Conservation (phyloP, 2,113 vertebrate genomes). For the Charina bottae region DNA sequence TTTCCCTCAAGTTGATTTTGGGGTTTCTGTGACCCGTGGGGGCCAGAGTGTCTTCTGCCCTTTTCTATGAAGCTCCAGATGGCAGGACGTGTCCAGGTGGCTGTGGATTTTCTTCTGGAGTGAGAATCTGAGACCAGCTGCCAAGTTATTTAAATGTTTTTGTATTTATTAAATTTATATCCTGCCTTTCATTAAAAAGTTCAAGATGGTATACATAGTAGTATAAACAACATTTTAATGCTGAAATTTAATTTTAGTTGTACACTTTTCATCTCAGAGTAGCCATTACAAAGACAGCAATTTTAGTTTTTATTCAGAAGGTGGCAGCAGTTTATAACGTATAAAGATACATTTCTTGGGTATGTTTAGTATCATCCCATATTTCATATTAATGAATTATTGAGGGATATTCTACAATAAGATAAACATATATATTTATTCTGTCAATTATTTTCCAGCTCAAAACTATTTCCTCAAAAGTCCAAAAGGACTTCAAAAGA, state of each 20-base stretch:
- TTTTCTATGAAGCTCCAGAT: background rate
- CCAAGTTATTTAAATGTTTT: background rate
- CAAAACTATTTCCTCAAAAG: background rate
- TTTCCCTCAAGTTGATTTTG: background rate
- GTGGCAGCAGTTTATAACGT: conserved; percentile 66
- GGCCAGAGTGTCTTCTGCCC: background rate
- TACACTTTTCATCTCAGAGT: background rate
- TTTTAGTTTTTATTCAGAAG: conserved; percentile 61
- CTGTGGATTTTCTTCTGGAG: background rate
- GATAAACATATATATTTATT: background rate
- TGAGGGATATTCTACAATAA: background rate
- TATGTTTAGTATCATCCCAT: background rate
- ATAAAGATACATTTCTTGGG: background rate
- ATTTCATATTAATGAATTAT: background rate
- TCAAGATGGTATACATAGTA: background rate
- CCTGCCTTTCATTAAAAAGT: background rate
- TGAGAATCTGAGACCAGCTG: background rate
- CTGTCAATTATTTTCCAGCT: background rate
- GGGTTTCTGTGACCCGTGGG: background rate
- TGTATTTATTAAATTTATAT: background rate
- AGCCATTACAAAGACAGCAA: conserved; percentile 26
- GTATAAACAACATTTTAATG: background rate
- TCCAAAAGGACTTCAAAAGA: background rate
- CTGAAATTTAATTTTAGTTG: background rate
- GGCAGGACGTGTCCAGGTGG: background rate